A percentile compares a stretch with the other conserved stretches of the same genome.
phyloP scores from a whole-genome alignment of 1,140 invertebrate genomes.

The Hylyphantes graminicola region DNA sequence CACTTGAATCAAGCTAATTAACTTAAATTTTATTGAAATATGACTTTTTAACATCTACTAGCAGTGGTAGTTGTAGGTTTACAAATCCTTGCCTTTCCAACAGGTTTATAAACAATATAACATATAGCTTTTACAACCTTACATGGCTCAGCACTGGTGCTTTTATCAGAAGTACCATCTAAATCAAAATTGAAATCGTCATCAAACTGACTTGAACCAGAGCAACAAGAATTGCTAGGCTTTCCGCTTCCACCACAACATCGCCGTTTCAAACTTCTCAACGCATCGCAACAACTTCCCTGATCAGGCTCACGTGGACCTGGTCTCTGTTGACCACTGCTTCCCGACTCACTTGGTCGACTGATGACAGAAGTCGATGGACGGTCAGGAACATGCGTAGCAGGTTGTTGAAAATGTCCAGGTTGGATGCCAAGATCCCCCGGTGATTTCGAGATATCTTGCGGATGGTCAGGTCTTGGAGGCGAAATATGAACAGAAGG shows the following conservation, averaged over 20 bases:
- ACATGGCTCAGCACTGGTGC: slow-evolving; percentile 16
- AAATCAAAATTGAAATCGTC: neutral
- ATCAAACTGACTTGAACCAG: neutral
- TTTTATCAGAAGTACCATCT: slow-evolving; percentile 31
- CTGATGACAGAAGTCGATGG: neutral
- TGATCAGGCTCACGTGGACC: slow-evolving; percentile 32
- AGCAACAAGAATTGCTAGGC: slow-evolving; percentile 35
- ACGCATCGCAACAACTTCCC: slow-evolving; percentile 31
- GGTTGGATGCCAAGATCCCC: neutral
- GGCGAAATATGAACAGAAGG: neutral
- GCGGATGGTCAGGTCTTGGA: neutral
- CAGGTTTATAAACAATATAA: slow-evolving; percentile 58
- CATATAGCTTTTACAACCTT: slow-evolving; percentile 54
- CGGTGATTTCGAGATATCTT: neutral
- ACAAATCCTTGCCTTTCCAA: slow-evolving; percentile 53
- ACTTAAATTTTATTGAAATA: no score
- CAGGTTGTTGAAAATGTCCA: neutral
- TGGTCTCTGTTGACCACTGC: slow-evolving; percentile 1
- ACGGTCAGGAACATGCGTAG: neutral
- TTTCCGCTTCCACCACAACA: slow-evolving; percentile 16
- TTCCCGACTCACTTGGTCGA: neutral
- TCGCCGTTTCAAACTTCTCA: slow-evolving; percentile 20
- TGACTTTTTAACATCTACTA: slow-evolving; percentile 31
- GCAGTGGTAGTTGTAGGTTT: slow-evolving; percentile 30
- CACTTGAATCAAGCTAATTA: no score